phyloP scores from a whole-genome alignment of 2,888 invertebrate species.

The Leptinotarsa juncta region DNA sequence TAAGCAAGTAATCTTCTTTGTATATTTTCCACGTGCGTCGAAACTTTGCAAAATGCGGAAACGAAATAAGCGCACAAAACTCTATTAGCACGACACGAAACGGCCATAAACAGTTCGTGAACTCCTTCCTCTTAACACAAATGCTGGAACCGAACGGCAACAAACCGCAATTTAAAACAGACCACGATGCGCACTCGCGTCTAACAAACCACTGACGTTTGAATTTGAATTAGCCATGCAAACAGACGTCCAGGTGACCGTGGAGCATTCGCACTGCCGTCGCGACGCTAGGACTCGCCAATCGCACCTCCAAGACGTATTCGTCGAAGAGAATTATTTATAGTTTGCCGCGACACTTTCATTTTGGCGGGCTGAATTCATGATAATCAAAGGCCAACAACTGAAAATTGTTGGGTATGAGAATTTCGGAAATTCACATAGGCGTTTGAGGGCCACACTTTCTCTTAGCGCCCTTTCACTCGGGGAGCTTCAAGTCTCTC shows the following conservation, averaged over 20 bases:
- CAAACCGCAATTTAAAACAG: not conserved
- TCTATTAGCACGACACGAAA: slow-evolving; percentile 10
- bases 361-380: not conserved
- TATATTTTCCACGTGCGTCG: not conserved
- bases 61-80: not conserved
- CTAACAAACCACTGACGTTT: slow-evolving; percentile 27
- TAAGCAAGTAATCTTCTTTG: not conserved
- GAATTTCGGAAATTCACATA: too few species aligned
- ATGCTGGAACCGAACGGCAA: not conserved
- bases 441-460: too few species aligned
- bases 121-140: slow-evolving; percentile 3
- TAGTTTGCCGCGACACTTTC: slow-evolving; percentile 19
- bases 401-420: too few species aligned
- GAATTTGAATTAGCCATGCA: slow-evolving; percentile 16
- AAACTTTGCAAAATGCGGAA: not conserved
- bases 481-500: too few species aligned
- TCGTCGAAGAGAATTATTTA: slow-evolving; percentile 30
- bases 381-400: not conserved
- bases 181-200: slow-evolving; percentile 23
- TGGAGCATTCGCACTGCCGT: slow-evolving; percentile 52
- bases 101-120: slow-evolving; percentile 1
- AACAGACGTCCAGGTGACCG: slow-evolving; percentile 55
- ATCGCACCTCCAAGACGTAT: slow-evolving; percentile 48
- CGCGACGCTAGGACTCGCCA: slow-evolving; percentile 56
- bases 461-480: too few species aligned